A percentile compares a stretch with the other conserved stretches of the same genome.
Conservation (phyloP, 2,888 invertebrate genomes). For the Pristionchus mayeri region DNA sequence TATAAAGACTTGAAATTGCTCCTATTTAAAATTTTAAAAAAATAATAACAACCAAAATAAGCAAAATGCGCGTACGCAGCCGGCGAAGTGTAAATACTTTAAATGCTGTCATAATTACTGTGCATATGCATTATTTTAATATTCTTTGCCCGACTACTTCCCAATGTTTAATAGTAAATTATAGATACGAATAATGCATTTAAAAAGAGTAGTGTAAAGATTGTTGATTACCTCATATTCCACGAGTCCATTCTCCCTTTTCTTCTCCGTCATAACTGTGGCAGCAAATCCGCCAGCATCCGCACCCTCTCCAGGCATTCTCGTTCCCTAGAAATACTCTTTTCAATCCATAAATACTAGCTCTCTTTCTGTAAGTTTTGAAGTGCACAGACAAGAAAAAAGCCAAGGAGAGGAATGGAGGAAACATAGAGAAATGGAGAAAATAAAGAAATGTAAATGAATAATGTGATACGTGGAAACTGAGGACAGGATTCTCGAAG, state of each 20-base stretch:
- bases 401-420: neutral
- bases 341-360: neutral
- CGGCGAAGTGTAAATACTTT: too few relatives aligned
- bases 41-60: too few relatives aligned
- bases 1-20: too few relatives aligned
- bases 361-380: neutral
- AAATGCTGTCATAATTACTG: neutral
- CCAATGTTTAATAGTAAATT: too few relatives aligned
- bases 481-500: neutral
- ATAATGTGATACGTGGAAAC: neutral
- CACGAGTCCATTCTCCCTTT: constrained; percentile 37
- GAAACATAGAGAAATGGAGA: neutral
- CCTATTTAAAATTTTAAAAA: too few relatives aligned
- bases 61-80: too few relatives aligned
- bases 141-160: neutral
- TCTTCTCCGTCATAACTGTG: constrained; percentile 49
- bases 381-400: neutral
- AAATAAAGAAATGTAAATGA: neutral
- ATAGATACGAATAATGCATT: too few relatives aligned
- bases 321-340: neutral
- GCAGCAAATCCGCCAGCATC: constrained; percentile 50
- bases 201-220: too few relatives aligned
- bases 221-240: constrained; percentile 44
- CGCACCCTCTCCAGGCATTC: constrained; percentile 47
- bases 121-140: neutral